Conservation (phyloP, 2,113 vertebrate species). For the Epinephelus lanceolatus region DNA sequence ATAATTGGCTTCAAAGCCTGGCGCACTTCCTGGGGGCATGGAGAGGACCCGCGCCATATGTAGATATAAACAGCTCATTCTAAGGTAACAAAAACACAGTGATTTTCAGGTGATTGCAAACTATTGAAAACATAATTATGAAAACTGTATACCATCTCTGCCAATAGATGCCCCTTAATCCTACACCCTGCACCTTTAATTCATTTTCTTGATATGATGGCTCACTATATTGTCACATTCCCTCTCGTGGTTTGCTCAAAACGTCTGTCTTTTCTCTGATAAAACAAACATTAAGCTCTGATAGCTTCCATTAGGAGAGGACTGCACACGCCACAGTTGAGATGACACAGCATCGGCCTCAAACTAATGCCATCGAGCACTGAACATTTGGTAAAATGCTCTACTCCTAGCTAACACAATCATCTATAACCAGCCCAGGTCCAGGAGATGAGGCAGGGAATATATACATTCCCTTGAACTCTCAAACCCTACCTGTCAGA, state of each 20-base stretch:
- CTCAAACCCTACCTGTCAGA: slow-evolving; percentile 82
- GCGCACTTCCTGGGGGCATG: no score
- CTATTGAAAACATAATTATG: no score
- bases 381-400: slow-evolving; percentile 75
- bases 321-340: slow-evolving; percentile 42
- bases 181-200: background rate
- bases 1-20: no score
- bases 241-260: slow-evolving; percentile 3
- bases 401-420: slow-evolving; percentile 74
- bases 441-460: slow-evolving; percentile 72
- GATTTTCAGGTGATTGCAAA: no score
- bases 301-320: slow-evolving; percentile 63
- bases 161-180: no score
- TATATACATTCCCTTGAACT: slow-evolving; percentile 77
- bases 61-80: no score
- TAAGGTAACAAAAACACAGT: no score
- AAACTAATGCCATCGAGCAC: slow-evolving; percentile 72
- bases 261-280: slow-evolving; percentile 27
- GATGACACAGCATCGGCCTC: slow-evolving; percentile 65
- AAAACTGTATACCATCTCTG: no score
- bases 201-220: background rate
- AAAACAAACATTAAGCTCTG: slow-evolving; percentile 57
- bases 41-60: no score
- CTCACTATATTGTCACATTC: background rate
- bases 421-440: slow-evolving; percentile 61